Conservation (phyloP, 2,113 vertebrate species). For the Ginglymostoma cirratum region DNA sequence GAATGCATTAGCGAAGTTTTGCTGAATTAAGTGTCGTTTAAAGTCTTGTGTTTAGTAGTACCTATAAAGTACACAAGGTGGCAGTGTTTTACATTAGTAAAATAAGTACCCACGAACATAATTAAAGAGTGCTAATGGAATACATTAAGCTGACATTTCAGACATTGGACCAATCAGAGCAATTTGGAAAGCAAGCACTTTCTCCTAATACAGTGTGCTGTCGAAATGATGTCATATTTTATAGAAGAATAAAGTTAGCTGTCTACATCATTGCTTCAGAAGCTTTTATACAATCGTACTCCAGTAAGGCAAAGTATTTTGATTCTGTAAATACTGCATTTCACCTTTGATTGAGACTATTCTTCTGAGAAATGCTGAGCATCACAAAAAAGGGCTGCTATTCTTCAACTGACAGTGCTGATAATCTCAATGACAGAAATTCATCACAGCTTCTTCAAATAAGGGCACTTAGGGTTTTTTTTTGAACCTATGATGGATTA, state of each 20-base stretch:
- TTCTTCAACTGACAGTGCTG: not conserved
- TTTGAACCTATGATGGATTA: not conserved
- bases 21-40: not conserved
- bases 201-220: constrained; percentile 15
- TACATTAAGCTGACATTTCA: constrained; percentile 11
- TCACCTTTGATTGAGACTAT: not conserved
- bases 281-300: not conserved
- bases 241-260: not conserved
- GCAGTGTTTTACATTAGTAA: constrained; percentile 18
- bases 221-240: constrained; percentile 8
- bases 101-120: not conserved
- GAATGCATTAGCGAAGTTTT: not conserved
- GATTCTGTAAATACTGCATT: not conserved
- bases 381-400: not conserved
- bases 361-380: not conserved
- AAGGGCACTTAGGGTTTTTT: not conserved
- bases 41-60: not conserved
- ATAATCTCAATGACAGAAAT: not conserved
- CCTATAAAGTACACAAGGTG: not conserved
- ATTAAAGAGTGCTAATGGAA: not conserved
- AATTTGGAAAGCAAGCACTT: constrained; percentile 14
- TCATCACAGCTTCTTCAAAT: constrained; percentile 2
- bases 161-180: not conserved
- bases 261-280: constrained; percentile 1
- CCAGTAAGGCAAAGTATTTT: not conserved